These are phyloP conservation scores for Gari tellinella DNA, from an alignment of 2,888 invertebrate species.

Conservation along the genomic window DNA sequence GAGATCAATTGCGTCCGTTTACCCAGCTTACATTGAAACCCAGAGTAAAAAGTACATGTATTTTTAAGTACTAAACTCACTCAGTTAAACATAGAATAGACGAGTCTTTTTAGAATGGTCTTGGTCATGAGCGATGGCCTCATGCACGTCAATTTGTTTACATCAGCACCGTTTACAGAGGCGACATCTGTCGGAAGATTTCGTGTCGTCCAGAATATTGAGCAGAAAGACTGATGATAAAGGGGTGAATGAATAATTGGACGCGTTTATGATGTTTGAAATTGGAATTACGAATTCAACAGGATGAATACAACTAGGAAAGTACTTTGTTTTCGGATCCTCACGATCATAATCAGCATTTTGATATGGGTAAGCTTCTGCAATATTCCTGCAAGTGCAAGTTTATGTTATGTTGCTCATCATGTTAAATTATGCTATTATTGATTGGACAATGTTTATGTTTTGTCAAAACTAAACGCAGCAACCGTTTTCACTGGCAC, in stretches of 20 bases:
- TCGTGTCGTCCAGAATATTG: conserved; percentile 37
- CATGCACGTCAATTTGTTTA: conserved; percentile 39
- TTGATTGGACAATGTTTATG: too few species aligned
- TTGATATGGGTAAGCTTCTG: conserved; percentile 58
- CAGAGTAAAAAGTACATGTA: too few species aligned
- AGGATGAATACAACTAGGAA: conserved; percentile 50
- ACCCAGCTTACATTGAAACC: too few species aligned
- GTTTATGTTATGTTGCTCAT: conserved; percentile 57
- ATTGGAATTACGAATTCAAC: conserved; percentile 1
- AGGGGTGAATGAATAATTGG: conserved; percentile 9
- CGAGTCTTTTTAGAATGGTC: too few species aligned
- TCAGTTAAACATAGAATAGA: too few species aligned
- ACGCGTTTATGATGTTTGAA: conserved; percentile 8
- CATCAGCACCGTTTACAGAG: conserved; percentile 42
- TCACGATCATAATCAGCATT: conserved; percentile 48
- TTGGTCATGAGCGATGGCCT: too few species aligned
- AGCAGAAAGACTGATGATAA: conserved; percentile 6
- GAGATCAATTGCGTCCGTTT: too few species aligned
- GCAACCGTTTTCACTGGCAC: too few species aligned
- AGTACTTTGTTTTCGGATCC: conserved; percentile 54
- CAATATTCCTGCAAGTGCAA: too few species aligned
- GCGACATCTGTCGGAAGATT: conserved; percentile 58
- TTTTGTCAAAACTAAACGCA: too few species aligned
- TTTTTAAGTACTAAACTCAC: too few species aligned
- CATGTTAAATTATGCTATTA: conserved; percentile 12